Evolutionary conservation across 2,888 invertebrate species (phyloP).

Genomic region (Syrista parreyssii): DNA sequence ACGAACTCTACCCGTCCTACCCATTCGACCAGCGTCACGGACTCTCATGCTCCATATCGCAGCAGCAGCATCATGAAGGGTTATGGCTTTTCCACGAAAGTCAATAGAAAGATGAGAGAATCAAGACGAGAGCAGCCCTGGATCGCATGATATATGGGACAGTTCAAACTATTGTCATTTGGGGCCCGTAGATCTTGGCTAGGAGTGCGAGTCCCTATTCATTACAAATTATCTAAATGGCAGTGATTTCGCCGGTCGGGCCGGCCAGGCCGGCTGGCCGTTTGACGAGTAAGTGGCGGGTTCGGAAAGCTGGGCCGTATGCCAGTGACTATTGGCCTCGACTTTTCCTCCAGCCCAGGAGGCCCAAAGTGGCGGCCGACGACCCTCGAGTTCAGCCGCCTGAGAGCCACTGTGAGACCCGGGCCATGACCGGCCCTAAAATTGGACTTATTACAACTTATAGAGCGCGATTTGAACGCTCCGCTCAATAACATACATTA

Average conservation of each 20-base stretch:
- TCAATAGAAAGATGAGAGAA: background rate
- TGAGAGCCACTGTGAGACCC: conserved; percentile 59
- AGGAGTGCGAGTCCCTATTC: conserved; percentile 65
- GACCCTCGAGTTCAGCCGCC: conserved; percentile 12
- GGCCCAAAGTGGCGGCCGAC: background rate
- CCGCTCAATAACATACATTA: conserved; percentile 66
- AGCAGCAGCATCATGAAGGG: no score
- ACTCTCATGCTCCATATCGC: background rate
- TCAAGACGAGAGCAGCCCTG: background rate
- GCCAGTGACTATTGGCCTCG: conserved; percentile 50
- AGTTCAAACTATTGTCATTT: conserved; percentile 31
- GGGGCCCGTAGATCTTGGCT: conserved; percentile 1
- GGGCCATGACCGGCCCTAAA: conserved; percentile 64
- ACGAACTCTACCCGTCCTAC: background rate
- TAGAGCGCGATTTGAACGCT: conserved; percentile 66
- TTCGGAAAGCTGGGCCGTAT: conserved; percentile 51
- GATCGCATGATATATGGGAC: conserved; percentile 26
- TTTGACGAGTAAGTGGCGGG: conserved; percentile 66
- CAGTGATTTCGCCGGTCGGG: conserved; percentile 68
- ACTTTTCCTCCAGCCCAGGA: conserved; percentile 1
- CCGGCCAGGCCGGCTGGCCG: conserved; percentile 47
- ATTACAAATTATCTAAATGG: conserved; percentile 73
- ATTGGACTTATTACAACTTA: conserved; percentile 67
- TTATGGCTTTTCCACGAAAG: conserved; percentile 2
- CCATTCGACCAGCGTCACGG: background rate